phyloP scores from a whole-genome alignment of 2,113 vertebrate species.

The Cyprinodon brontotheroides region DNA sequence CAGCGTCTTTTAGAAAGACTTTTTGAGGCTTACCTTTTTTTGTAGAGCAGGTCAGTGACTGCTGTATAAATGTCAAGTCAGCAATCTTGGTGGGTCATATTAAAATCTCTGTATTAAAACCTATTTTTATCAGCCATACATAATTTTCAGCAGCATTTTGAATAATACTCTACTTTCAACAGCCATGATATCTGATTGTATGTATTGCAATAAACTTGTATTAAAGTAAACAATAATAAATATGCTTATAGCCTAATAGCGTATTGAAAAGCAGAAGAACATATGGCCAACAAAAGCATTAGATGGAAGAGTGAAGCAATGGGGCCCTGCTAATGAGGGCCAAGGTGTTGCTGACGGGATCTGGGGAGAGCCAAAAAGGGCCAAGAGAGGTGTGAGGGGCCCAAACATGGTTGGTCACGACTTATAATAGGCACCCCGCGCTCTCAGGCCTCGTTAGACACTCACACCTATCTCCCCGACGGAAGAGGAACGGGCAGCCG shows the following conservation, averaged over 20 bases:
- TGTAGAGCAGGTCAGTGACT: not conserved
- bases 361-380: slow-evolving; percentile 53
- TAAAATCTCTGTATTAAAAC: not conserved
- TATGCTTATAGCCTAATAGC: not conserved
- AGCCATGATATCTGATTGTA: too few relatives aligned
- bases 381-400: slow-evolving; percentile 70
- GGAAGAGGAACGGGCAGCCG: slow-evolving; percentile 59
- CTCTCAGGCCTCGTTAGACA: slow-evolving; percentile 80
- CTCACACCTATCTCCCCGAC: slow-evolving; percentile 81
- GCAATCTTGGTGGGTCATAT: not conserved
- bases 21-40: not conserved
- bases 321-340: slow-evolving; percentile 71
- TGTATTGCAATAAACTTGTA: slow-evolving; percentile 4
- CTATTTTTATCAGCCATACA: not conserved
- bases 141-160: too few relatives aligned
- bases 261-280: not conserved
- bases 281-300: slow-evolving; percentile 4
- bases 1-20: not conserved
- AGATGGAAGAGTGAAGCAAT: slow-evolving; percentile 24
- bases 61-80: not conserved
- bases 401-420: slow-evolving; percentile 60
- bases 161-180: too few relatives aligned
- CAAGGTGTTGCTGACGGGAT: slow-evolving; percentile 59
- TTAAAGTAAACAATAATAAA: slow-evolving; percentile 5
- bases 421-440: slow-evolving; percentile 76